phyloP scores from a whole-genome alignment of 2,113 vertebrate genomes.

The Chaetops frenatus region DNA sequence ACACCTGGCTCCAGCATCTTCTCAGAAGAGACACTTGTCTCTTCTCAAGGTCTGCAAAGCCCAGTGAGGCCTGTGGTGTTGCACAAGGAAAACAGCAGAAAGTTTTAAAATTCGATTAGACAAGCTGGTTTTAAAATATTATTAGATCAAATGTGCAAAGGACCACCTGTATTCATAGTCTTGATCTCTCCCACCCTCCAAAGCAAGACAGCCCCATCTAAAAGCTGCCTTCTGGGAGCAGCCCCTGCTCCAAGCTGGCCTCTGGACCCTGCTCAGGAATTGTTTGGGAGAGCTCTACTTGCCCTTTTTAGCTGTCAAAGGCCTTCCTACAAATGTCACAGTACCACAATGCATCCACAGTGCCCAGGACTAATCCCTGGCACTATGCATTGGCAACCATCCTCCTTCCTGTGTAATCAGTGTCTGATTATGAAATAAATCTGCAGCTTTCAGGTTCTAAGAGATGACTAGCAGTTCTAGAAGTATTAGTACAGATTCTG shows the following conservation, averaged over 20 bases:
- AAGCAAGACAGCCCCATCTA: neutral
- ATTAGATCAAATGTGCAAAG: neutral
- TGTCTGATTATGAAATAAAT: neutral
- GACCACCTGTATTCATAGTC: neutral
- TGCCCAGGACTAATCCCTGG: neutral
- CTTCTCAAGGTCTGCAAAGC: neutral
- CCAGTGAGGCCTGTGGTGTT: neutral
- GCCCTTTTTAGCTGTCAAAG: neutral
- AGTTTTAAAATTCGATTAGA: neutral
- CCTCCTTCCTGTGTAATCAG: neutral
- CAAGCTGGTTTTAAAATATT: neutral
- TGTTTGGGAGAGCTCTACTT: neutral
- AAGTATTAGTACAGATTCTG: neutral
- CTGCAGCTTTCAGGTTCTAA: neutral
- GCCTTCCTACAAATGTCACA: neutral
- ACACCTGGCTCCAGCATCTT: neutral
- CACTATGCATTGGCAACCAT: neutral
- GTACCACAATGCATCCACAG: neutral
- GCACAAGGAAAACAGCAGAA: neutral
- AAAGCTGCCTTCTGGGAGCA: neutral
- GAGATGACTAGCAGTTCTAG: neutral
- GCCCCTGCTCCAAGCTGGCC: too few relatives aligned
- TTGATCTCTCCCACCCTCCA: neutral
- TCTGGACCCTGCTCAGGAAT: neutral
- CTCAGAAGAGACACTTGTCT: neutral